A percentile compares a stretch with the other conserved stretches of the same genome.
Evolutionary conservation across 1,140 invertebrate species (phyloP).

Genomic region (Dinoponera quadriceps): DNA sequence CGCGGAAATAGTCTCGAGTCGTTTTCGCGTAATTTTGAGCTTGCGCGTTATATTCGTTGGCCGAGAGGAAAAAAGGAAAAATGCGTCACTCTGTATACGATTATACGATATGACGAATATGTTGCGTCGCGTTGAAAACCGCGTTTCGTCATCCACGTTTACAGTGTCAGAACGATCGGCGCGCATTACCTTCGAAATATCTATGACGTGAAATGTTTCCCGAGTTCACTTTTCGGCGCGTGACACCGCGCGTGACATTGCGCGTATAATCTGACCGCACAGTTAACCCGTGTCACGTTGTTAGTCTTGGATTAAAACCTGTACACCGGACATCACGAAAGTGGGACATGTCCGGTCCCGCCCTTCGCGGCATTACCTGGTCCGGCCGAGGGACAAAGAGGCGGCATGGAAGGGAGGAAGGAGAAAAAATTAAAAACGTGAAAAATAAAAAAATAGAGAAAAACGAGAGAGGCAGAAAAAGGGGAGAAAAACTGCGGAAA

Average conservation of each 20-base stretch:
- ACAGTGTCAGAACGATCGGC: slow-evolving; percentile 8
- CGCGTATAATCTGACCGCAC: slow-evolving; percentile 21
- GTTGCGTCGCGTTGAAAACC: too few relatives aligned
- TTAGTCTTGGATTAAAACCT: slow-evolving; percentile 76
- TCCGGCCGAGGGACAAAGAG: slow-evolving; percentile 45
- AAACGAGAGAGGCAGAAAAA: not conserved
- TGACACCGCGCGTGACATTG: slow-evolving; percentile 14
- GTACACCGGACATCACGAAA: slow-evolving; percentile 67
- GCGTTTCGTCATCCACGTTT: not conserved
- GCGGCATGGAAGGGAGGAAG: slow-evolving; percentile 9
- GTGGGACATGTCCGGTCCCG: slow-evolving; percentile 58
- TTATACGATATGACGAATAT: not conserved
- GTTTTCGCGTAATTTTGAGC: not conserved
- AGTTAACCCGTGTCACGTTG: slow-evolving; percentile 66
- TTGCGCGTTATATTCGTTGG: not conserved
- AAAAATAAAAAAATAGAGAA: too few relatives aligned
- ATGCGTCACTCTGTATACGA: not conserved
- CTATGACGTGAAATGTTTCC: not conserved
- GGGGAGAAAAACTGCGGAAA: slow-evolving; percentile 21
- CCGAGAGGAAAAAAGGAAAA: not conserved
- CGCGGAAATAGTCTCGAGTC: not conserved
- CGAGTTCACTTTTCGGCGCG: not conserved
- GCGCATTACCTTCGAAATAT: slow-evolving; percentile 20
- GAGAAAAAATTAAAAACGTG: too few relatives aligned
- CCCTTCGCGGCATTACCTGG: slow-evolving; percentile 42